A percentile compares a stretch with the other conserved stretches of the same genome.
Conservation (phyloP, 2,797 vertebrate genomes). For the Hemitrygon akajei region DNA sequence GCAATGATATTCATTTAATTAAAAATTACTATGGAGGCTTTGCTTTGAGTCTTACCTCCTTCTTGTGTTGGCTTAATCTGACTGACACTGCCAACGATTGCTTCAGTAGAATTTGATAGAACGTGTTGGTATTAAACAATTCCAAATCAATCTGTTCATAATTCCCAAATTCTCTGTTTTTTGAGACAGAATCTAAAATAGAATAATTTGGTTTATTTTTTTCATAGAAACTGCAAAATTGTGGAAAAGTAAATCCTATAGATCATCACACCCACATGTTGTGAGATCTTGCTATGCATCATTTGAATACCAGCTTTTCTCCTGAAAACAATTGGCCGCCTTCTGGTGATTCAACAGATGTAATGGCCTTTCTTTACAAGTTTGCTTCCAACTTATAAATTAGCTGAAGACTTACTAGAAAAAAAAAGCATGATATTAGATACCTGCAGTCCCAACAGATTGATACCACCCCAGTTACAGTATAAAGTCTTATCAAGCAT, state of each 20-base stretch:
- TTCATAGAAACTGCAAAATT: not conserved
- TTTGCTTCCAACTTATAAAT: not conserved
- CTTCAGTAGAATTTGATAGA: conserved; percentile 73
- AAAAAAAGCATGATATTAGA: not conserved
- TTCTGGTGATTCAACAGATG: not conserved
- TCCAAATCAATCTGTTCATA: conserved; percentile 77
- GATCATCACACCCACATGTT: not conserved
- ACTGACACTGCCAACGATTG: conserved; percentile 75
- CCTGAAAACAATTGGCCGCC: not conserved
- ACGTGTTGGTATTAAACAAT: conserved; percentile 70
- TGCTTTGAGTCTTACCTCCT: conserved; percentile 62
- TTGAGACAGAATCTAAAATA: conserved; percentile 18
- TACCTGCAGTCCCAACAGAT: not conserved
- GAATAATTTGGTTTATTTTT: not conserved
- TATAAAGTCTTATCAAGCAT: not conserved
- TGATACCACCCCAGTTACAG: not conserved
- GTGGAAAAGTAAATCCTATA: not conserved
- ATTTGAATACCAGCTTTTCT: not conserved
- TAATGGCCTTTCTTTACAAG: not conserved
- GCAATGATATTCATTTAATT: not conserved
- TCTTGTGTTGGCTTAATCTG: conserved; percentile 67
- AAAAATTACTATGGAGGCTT: not conserved
- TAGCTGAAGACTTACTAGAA: not conserved
- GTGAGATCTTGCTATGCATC: not conserved
- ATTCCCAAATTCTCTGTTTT: conserved; percentile 63